phyloP scores from a whole-genome alignment of 2,888 invertebrate species.

The Athalia circularis region DNA sequence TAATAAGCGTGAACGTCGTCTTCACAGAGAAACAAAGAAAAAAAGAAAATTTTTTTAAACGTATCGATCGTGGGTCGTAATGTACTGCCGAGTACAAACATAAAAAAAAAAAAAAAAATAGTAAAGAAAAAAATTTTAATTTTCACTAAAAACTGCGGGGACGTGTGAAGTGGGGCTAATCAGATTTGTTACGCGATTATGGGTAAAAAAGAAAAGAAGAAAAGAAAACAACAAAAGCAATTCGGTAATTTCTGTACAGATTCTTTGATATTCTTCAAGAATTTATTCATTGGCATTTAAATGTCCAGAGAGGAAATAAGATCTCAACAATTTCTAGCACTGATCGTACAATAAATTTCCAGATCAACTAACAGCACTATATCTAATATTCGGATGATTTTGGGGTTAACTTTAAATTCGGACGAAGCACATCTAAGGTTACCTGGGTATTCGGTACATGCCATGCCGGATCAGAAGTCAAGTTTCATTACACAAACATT shows the following conservation, averaged over 20 bases:
- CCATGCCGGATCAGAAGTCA: slow-evolving; percentile 23
- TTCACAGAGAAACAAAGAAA: not conserved
- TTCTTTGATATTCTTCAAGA: slow-evolving; percentile 16
- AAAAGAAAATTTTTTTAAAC: slow-evolving; percentile 28
- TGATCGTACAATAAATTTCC: not conserved
- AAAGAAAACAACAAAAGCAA: too few species aligned
- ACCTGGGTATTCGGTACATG: slow-evolving; percentile 11
- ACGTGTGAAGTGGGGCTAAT: slow-evolving; percentile 58
- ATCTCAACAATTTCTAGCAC: slow-evolving; percentile 11
- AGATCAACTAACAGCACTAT: not conserved
- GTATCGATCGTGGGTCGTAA: slow-evolving; percentile 53
- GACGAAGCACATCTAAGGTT: slow-evolving; percentile 7
- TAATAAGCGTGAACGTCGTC: slow-evolving; percentile 1
- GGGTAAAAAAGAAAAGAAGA: not conserved
- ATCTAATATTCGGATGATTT: not conserved
- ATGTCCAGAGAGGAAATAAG: slow-evolving; percentile 31
- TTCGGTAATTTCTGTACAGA: slow-evolving; percentile 18
- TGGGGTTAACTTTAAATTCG: slow-evolving; percentile 5
- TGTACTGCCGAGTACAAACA: slow-evolving; percentile 64
- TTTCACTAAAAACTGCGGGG: slow-evolving; percentile 61
- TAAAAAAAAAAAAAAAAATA: slow-evolving; percentile 58
- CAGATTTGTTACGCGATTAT: slow-evolving; percentile 53
- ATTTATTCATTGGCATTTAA: slow-evolving; percentile 17
- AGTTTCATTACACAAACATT: slow-evolving; percentile 9
- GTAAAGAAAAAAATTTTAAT: slow-evolving; percentile 30